Evolutionary conservation across 92 coral and sea anemone genomes (phyloP), one percentile per base, ranked within the genome.

Genomic region (Ricordea florida): DNA sequence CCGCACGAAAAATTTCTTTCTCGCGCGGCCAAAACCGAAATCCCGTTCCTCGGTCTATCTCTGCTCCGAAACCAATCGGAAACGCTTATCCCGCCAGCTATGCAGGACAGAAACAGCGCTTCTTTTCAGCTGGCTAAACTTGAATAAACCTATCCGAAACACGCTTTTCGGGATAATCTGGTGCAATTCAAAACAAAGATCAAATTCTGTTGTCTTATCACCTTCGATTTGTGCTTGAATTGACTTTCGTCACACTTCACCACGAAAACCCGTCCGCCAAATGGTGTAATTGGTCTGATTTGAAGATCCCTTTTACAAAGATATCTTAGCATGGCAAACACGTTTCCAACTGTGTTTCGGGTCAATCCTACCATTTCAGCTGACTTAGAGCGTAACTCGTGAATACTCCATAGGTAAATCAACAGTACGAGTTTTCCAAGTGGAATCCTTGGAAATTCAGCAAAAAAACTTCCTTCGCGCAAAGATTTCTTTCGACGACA

Each of bases 391-490:
- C 80, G 30, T 4, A 74, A 21, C 56, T 74, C 70, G 3, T 49
- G 50, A 10, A 43, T 10, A 22, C 80, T 60, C 71, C 60, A 74
- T 10, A 74, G 27, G 24, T 74, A 74, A 10, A 74, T 43, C 23
- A 32, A 10, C 27, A 60, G 21, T 7, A 74, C 16, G 3, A 57
- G 18, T 32, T 71, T 74, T 17, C 70, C 70, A 31, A 58, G 40
- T 0, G 71, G 26, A 74, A 60, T 21, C 33, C 80, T 29, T 25
- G 80, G 42, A 59, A 74, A 31, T 28, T 61, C 57, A 24, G n/a
- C 21, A 16, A 74, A 58, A 13, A 74, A 57, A 66, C 59, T 66
- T 3, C 74, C 74, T 10, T 15, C 22, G 15, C 60, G 43, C 43
- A 66, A 18, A 14, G 74, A 46, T 21, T 66, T 47, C 20, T 47